Conservation (phyloP, 2,113 vertebrate genomes). For the Osmerus eperlanus region DNA sequence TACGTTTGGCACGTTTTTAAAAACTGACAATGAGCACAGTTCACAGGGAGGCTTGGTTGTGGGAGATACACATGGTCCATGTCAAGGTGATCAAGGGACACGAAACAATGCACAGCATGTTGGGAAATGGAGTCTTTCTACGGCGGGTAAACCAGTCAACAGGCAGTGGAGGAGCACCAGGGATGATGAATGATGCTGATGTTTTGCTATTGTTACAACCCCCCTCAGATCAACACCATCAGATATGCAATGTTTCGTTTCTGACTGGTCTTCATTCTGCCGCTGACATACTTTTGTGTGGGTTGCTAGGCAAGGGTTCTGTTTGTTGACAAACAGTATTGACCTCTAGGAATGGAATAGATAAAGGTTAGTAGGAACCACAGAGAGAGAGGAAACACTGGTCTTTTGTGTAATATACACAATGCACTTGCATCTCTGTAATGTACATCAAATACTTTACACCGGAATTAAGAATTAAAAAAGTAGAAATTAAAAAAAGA, state of each 20-base stretch:
- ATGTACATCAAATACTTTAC: constrained; percentile 99
- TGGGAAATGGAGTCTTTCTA: not conserved
- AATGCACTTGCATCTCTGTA: constrained; percentile 83
- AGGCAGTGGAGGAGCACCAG: constrained; percentile 91
- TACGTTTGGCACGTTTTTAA: constrained; percentile 74
- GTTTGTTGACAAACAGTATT: constrained; percentile 10
- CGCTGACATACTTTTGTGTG: constrained; percentile 68
- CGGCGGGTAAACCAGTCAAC: not conserved
- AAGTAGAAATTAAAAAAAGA: constrained; percentile 70
- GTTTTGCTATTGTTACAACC: constrained; percentile 70
- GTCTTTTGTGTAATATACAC: constrained; percentile 88
- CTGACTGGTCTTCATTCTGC: constrained; percentile 46
- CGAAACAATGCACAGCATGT: constrained; percentile 12
- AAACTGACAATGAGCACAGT: constrained; percentile 60
- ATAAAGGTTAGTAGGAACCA: constrained; percentile 85
- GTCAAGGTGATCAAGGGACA: constrained; percentile 80
- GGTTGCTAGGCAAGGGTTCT: not conserved
- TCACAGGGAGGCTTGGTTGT: constrained; percentile 47
- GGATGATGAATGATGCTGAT: constrained; percentile 79
- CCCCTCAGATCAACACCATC: constrained; percentile 80
- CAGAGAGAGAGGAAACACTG: constrained; percentile 70
- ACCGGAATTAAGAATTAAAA: constrained; percentile 89
- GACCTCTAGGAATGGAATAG: constrained; percentile 53
- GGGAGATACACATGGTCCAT: constrained; percentile 76
- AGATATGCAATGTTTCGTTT: not conserved